Conservation (phyloP, 2,888 invertebrate genomes). For the Sycophila texana region DNA sequence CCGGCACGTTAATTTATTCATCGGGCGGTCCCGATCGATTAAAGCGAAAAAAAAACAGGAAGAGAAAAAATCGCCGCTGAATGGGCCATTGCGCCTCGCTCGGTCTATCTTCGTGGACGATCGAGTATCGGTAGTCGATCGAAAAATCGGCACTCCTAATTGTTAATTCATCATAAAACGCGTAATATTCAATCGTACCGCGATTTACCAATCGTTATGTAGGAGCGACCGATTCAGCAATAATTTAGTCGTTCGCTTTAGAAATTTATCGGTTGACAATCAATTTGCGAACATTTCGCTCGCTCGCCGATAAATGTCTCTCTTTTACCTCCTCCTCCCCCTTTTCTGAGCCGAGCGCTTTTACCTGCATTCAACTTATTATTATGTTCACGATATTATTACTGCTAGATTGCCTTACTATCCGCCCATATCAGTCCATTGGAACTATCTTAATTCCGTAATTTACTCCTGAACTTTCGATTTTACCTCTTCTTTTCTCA, state of each 20-base stretch:
- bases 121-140: constrained; percentile 51
- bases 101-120: constrained; percentile 34
- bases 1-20: constrained; percentile 67
- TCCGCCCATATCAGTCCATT: not conserved
- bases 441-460: not conserved
- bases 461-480: not conserved
- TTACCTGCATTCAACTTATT: not conserved
- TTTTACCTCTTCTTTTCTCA: not conserved
- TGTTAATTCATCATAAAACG: constrained; percentile 53
- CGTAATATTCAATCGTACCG: constrained; percentile 12
- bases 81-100: constrained; percentile 63
- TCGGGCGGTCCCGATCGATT: constrained; percentile 61
- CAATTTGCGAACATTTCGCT: constrained; percentile 30
- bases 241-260: constrained; percentile 52
- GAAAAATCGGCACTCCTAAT: constrained; percentile 49
- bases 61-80: constrained; percentile 38
- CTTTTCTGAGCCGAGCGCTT: not conserved
- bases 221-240: constrained; percentile 34
- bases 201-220: constrained; percentile 40
- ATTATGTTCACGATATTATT: constrained; percentile 16
- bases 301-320: not conserved
- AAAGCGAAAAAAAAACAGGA: constrained; percentile 38
- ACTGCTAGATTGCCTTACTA: not conserved
- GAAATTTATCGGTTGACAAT: constrained; percentile 47
- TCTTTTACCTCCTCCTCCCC: not conserved